phyloP scores from a whole-genome alignment of 2,113 vertebrate species.

The Bufo gargarizans region DNA sequence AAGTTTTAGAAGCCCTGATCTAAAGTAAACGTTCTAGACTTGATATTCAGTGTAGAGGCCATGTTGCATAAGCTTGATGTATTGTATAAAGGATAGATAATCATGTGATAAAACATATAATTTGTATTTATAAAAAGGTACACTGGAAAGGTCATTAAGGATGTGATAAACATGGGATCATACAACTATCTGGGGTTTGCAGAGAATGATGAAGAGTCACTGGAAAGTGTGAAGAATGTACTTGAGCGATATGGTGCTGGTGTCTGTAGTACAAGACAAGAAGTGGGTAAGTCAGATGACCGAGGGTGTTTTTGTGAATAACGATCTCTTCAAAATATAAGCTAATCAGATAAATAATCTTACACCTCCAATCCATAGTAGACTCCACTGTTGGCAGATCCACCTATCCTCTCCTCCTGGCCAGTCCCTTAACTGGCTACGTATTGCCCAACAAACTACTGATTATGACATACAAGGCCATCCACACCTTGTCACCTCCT shows the following conservation, averaged over 20 bases:
- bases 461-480: too few relatives aligned
- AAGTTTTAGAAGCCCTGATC: background rate
- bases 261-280: constrained; percentile 85
- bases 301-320: background rate
- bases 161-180: constrained; percentile 93
- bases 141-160: constrained; percentile 83
- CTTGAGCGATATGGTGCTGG: constrained; percentile 78
- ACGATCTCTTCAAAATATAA: too few relatives aligned
- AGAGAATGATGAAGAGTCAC: constrained; percentile 79
- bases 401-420: too few relatives aligned
- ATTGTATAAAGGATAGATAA: background rate
- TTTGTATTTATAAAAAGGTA: constrained; percentile 73
- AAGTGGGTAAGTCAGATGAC: constrained; percentile 80
- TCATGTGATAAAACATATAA: background rate
- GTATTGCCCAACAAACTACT: too few relatives aligned
- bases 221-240: constrained; percentile 78
- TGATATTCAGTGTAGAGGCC: background rate
- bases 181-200: constrained; percentile 95
- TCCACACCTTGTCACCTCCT: too few relatives aligned
- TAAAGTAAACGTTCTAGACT: background rate
- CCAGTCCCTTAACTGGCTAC: too few relatives aligned
- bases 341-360: too few relatives aligned
- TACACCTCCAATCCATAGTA: too few relatives aligned
- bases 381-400: too few relatives aligned
- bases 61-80: background rate